Conservation (phyloP, 2,113 vertebrate species). For the Bostrychus sinensis region DNA sequence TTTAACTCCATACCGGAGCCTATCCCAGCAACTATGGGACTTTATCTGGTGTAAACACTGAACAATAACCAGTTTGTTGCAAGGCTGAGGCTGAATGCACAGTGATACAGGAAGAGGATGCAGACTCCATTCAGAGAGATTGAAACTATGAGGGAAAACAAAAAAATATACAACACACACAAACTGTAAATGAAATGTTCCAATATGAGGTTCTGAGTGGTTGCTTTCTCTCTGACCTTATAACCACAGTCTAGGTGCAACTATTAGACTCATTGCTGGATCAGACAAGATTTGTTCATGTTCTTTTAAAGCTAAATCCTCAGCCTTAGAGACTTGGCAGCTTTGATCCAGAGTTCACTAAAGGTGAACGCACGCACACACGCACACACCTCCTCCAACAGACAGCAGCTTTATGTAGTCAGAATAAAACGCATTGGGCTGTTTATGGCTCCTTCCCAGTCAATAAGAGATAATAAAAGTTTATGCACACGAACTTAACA, state of each 20-base stretch:
- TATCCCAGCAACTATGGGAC: no score
- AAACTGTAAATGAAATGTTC: neutral
- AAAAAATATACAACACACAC: neutral
- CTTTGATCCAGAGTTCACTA: slow-evolving; percentile 40
- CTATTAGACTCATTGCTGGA: slow-evolving; percentile 25
- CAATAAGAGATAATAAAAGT: slow-evolving; percentile 29
- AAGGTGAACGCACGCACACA: no score
- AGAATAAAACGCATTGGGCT: slow-evolving; percentile 3
- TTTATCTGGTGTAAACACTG: no score
- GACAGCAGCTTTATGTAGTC: neutral
- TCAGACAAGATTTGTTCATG: slow-evolving; percentile 26
- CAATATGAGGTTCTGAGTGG: neutral
- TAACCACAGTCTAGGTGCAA: slow-evolving; percentile 9
- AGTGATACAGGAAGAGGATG: no score
- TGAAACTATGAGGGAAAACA: no score
- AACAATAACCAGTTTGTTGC: no score
- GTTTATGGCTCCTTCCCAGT: slow-evolving; percentile 8
- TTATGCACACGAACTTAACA: slow-evolving; percentile 7
- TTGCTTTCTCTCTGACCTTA: slow-evolving; percentile 5
- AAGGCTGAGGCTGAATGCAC: no score
- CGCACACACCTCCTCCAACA: neutral
- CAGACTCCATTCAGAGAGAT: no score
- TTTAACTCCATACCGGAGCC: no score
- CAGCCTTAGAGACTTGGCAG: neutral
- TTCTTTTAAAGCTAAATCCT: slow-evolving; percentile 4